Percentiles rank a stretch among this genome's conserved stretches.
These are phyloP conservation scores for Stenodema calcarata DNA, from an alignment of 2,888 invertebrate genomes.

Conservation along the genomic window DNA sequence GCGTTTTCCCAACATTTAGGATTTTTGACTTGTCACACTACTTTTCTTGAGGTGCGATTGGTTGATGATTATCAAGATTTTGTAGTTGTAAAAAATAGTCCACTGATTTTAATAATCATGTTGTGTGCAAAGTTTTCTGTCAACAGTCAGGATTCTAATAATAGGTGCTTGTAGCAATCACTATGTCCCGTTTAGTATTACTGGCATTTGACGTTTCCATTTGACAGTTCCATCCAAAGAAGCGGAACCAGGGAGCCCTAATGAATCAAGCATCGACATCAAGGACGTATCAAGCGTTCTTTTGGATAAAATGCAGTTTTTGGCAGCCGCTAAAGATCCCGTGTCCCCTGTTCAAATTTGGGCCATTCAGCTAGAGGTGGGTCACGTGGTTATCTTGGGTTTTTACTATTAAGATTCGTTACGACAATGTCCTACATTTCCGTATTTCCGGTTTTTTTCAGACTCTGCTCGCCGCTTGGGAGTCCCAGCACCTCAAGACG, in stretches of 20 bases:
- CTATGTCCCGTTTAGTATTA: too few species aligned
- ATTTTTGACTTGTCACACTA: too few species aligned
- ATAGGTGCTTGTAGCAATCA: too few species aligned
- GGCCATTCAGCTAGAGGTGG: constrained; percentile 69
- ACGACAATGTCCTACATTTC: background rate
- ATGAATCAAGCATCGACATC: constrained; percentile 45
- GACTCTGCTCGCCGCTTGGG: constrained; percentile 72
- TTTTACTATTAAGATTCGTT: too few species aligned
- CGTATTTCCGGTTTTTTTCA: constrained; percentile 59
- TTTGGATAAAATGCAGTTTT: constrained; percentile 67
- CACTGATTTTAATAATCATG: too few species aligned
- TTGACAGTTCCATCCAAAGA: background rate
- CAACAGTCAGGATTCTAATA: too few species aligned
- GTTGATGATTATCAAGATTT: too few species aligned
- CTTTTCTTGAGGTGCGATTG: too few species aligned
- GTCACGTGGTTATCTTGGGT: background rate
- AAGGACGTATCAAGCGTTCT: constrained; percentile 61
- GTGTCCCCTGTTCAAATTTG: constrained; percentile 69
- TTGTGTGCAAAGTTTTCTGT: too few species aligned
- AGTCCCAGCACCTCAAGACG: constrained; percentile 67
- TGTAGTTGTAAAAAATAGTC: too few species aligned
- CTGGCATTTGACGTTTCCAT: background rate
- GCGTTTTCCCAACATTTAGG: too few species aligned
- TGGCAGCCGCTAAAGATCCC: constrained; percentile 66
- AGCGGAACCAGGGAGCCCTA: background rate